A percentile compares a stretch with the other conserved stretches of the same genome.
Evolutionary conservation across 2,888 invertebrate species (phyloP).

Genomic region (Caenorhabditis panamensis): DNA sequence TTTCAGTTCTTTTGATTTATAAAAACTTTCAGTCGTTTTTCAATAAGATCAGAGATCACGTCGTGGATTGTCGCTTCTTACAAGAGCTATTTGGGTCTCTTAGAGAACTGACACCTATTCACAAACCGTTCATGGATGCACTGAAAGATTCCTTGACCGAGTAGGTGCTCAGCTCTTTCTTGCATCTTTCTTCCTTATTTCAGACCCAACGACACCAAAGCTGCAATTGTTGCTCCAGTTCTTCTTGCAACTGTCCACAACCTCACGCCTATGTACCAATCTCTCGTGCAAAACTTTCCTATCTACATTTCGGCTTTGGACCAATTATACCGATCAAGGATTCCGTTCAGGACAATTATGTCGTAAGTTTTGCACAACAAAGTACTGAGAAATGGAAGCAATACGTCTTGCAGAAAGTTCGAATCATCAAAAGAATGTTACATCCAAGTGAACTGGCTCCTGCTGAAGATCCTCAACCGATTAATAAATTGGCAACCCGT

Average conservation of each 20-base stretch:
- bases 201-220: slow-evolving; percentile 53
- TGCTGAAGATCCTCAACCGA: slow-evolving; percentile 90
- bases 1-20: no score
- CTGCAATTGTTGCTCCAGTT: slow-evolving; percentile 37
- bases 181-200: not conserved
- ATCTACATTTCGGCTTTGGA: slow-evolving; percentile 68
- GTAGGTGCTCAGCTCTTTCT: not conserved
- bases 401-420: slow-evolving; percentile 86
- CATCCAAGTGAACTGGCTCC: slow-evolving; percentile 89
- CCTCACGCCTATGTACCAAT: slow-evolving; percentile 59
- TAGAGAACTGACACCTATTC: slow-evolving; percentile 45
- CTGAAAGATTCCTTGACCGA: slow-evolving; percentile 38
- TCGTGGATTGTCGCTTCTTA: slow-evolving; percentile 37
- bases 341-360: slow-evolving; percentile 55
- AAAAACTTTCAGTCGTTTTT: slow-evolving; percentile 57
- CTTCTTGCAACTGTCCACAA: slow-evolving; percentile 84
- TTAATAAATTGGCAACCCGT: slow-evolving; percentile 89
- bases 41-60: slow-evolving; percentile 51
- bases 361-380: slow-evolving; percentile 49
- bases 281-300: slow-evolving; percentile 64
- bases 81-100: slow-evolving; percentile 60
- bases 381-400: no score
- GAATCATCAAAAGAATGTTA: slow-evolving; percentile 91
- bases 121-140: slow-evolving; percentile 38
- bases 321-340: slow-evolving; percentile 56